phyloP scores from a whole-genome alignment of 2,797 vertebrate species.

The Myotis pilosus region DNA sequence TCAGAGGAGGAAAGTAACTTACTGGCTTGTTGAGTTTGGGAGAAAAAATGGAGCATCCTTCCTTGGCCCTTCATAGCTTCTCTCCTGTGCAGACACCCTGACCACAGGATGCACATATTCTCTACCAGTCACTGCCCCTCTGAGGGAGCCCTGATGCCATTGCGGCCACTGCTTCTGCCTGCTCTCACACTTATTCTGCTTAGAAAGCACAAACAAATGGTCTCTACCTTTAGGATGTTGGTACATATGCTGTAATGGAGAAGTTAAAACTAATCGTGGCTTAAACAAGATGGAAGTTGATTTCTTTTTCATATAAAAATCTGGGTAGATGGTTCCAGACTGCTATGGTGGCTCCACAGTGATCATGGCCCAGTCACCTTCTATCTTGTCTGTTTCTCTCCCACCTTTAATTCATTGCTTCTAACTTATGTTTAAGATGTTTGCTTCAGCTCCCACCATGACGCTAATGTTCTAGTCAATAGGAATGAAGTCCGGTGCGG shows the following conservation, averaged over 20 bases:
- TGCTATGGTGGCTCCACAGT: neutral
- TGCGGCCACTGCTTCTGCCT: neutral
- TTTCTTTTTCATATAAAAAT: constrained; percentile 30
- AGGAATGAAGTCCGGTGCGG: neutral
- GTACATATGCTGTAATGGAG: neutral
- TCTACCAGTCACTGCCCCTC: neutral
- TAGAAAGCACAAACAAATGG: neutral
- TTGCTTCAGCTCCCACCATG: neutral
- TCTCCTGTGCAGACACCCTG: neutral
- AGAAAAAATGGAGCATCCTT: neutral
- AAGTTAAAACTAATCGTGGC: neutral
- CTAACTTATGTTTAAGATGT: neutral
- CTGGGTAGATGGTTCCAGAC: neutral
- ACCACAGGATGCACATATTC: neutral
- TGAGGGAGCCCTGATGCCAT: neutral
- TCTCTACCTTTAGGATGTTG: neutral
- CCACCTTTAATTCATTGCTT: constrained; percentile 16
- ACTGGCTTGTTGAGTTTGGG: neutral
- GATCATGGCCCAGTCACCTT: neutral
- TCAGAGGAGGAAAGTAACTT: neutral
- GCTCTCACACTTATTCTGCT: neutral
- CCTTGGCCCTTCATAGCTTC: neutral
- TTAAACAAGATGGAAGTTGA: neutral
- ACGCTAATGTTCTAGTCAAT: neutral
- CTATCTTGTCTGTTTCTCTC: neutral